Conservation (phyloP, 2,888 invertebrate genomes). For the Synanthedon myopaeformis region DNA sequence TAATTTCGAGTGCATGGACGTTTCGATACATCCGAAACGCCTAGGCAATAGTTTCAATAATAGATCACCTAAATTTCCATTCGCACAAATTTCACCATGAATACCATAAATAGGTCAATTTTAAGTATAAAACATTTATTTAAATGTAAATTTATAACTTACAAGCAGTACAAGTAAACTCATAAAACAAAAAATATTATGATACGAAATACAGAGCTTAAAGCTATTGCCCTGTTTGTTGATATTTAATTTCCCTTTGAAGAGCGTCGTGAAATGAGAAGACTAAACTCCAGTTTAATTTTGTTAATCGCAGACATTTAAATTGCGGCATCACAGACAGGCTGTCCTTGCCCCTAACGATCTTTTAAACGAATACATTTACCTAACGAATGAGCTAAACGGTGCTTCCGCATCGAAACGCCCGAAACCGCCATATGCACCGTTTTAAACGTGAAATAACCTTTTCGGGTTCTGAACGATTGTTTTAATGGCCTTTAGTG, state of each 20-base stretch:
- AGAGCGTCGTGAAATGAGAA: conserved; percentile 11
- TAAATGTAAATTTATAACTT: too few relatives aligned
- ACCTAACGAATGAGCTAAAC: conserved; percentile 2
- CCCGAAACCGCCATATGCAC: neutral
- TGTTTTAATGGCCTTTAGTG: neutral
- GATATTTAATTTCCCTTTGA: conserved; percentile 4
- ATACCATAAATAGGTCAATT: too few relatives aligned
- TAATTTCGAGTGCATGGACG: too few relatives aligned
- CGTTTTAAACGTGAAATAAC: neutral
- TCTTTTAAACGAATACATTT: conserved; percentile 17
- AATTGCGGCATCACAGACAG: conserved; percentile 21
- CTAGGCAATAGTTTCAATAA: too few relatives aligned
- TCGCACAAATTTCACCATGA: too few relatives aligned
- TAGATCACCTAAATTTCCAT: too few relatives aligned
- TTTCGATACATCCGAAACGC: too few relatives aligned
- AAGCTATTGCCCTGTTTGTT: too few relatives aligned
- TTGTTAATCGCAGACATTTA: conserved; percentile 28
- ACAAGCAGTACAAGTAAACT: too few relatives aligned
- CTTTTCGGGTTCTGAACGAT: neutral
- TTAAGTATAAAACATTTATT: too few relatives aligned
- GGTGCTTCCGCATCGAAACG: neutral
- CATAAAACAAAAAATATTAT: too few relatives aligned
- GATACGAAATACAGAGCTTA: too few relatives aligned
- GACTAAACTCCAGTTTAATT: conserved; percentile 24
- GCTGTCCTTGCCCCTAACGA: conserved; percentile 22